phyloP scores from a whole-genome alignment of 2,888 invertebrate species.

The Sesia bembeciformis region DNA sequence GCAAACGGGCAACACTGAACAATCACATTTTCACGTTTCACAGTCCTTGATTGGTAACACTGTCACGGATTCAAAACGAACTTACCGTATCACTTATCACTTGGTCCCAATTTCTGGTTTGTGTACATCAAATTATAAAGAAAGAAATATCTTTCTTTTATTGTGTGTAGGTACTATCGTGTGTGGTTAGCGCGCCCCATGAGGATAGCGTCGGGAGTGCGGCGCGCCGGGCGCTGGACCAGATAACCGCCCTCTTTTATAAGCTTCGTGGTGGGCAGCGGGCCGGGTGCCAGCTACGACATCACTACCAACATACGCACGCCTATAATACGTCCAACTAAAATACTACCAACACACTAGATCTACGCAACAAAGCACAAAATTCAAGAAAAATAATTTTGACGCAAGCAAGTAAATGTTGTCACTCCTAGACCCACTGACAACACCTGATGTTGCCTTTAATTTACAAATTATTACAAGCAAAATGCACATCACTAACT shows the following conservation, averaged over 20 bases:
- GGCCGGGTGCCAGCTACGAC: constrained; percentile 48
- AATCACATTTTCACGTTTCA: constrained; percentile 57
- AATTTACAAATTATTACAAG: constrained; percentile 43
- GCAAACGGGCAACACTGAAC: constrained; percentile 50
- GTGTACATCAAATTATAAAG: constrained; percentile 29
- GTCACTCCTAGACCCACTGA: constrained; percentile 7
- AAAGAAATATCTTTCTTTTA: constrained; percentile 37
- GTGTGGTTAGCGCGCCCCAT: constrained; percentile 69
- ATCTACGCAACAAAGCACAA: constrained; percentile 15
- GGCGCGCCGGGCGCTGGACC: constrained; percentile 64
- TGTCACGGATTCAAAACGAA: constrained; percentile 26
- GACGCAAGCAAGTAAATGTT: constrained; percentile 11
- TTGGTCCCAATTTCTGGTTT: constrained; percentile 64
- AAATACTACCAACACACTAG: constrained; percentile 6
- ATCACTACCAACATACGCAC: constrained; percentile 19
- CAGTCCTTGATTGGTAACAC: constrained; percentile 53
- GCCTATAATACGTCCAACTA: constrained; percentile 6
- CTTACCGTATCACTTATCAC: constrained; percentile 73
- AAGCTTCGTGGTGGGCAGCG: constrained; percentile 61
- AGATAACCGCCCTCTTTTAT: constrained; percentile 63
- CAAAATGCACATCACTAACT: constrained; percentile 26
- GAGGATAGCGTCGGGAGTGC: constrained; percentile 61
- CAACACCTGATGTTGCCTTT: constrained; percentile 27
- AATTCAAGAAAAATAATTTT: constrained; percentile 8
- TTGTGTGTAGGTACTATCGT: constrained; percentile 53